Conservation (phyloP, 2,888 invertebrate species). For the Scaptomyza caliginosa region DNA sequence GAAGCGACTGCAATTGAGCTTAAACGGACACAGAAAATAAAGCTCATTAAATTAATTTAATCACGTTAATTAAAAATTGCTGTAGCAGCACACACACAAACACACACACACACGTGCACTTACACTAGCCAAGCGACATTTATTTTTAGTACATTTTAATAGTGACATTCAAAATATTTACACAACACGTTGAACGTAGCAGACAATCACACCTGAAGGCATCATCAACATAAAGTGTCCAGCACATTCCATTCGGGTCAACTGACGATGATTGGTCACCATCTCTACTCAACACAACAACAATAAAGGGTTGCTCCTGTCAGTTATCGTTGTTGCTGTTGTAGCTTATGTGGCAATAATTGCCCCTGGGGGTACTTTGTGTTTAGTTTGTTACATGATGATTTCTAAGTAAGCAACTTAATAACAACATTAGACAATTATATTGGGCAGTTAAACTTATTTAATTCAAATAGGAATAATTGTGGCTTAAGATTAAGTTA, state of each 20-base stretch:
- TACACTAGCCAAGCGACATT: constrained; percentile 24
- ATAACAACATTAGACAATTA: too few relatives aligned
- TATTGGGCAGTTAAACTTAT: too few relatives aligned
- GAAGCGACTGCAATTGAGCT: constrained; percentile 30
- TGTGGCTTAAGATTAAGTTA: too few relatives aligned
- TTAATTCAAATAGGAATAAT: not conserved
- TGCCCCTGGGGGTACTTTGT: constrained; percentile 44
- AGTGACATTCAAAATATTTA: constrained; percentile 76
- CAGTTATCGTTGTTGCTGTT: constrained; percentile 24
- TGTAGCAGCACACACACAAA: constrained; percentile 27
- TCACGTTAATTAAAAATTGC: constrained; percentile 71
- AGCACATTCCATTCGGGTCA: not conserved
- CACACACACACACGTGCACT: constrained; percentile 1
- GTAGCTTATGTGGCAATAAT: constrained; percentile 50
- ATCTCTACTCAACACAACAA: not conserved
- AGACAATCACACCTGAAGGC: constrained; percentile 50
- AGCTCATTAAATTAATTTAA: constrained; percentile 74
- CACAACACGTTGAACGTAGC: constrained; percentile 60
- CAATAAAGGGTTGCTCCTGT: constrained; percentile 16
- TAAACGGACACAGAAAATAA: constrained; percentile 7
- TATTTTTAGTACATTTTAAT: constrained; percentile 73
- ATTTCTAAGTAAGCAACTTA: constrained; percentile 23
- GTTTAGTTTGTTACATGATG: constrained; percentile 9
- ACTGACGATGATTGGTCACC: not conserved
- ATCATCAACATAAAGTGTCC: constrained; percentile 18